phyloP scores from a whole-genome alignment of 2,113 vertebrate genomes.

The Globicephala melas region DNA sequence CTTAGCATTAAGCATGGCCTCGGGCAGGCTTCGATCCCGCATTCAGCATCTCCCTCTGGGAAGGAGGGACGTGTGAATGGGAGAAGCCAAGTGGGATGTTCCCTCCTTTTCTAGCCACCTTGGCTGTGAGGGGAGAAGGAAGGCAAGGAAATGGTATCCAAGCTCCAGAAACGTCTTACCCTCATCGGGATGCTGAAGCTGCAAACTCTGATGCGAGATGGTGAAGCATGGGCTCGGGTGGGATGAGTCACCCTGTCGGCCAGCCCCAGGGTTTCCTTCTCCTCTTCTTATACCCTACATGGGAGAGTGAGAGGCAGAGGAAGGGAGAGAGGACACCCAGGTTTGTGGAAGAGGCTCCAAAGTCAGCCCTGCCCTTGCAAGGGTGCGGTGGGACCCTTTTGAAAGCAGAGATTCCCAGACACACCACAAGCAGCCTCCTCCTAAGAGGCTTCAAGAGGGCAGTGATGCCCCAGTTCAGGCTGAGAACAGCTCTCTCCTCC shows the following conservation, averaged over 20 bases:
- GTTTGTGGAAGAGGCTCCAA: neutral
- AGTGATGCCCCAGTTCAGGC: neutral
- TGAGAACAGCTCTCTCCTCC: neutral
- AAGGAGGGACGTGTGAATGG: neutral
- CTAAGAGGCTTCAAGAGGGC: neutral
- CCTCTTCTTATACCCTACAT: neutral
- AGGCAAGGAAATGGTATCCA: neutral
- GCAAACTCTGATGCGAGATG: neutral
- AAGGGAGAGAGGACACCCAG: neutral
- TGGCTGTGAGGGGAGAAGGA: neutral
- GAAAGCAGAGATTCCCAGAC: neutral
- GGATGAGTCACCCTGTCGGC: no score
- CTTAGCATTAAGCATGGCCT: neutral
- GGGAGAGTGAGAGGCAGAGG: neutral
- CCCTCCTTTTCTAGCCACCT: neutral
- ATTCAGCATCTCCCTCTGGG: neutral
- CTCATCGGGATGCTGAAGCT: neutral
- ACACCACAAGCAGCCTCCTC: neutral
- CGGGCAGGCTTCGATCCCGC: neutral
- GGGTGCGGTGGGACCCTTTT: neutral
- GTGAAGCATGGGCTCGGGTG: neutral
- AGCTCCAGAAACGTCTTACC: neutral
- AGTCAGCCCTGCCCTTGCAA: neutral
- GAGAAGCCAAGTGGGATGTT: neutral
- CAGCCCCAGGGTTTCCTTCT: neutral